A percentile compares a stretch with the other conserved stretches of the same genome.
Evolutionary conservation across 1,140 invertebrate species (phyloP).

Genomic region (Aphelenchoides besseyi): DNA sequence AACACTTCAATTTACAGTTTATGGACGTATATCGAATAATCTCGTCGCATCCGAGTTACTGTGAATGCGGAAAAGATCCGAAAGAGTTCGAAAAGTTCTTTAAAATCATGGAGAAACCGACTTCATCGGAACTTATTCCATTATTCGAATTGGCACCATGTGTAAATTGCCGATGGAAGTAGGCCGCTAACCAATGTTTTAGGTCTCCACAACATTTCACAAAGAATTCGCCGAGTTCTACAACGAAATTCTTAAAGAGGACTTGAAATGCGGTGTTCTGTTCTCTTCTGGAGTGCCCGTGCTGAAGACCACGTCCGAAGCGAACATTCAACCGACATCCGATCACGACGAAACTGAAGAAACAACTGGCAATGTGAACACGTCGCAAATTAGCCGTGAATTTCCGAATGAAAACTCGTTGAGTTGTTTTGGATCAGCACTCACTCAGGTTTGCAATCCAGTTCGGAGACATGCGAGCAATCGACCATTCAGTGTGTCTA

Average conservation of each 20-base stretch:
- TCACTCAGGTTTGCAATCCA: constrained; percentile 13
- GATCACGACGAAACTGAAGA: constrained; percentile 22
- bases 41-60: constrained; percentile 23
- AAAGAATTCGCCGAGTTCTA: constrained; percentile 29
- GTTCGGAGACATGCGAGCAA: not conserved
- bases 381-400: not conserved
- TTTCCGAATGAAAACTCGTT: constrained; percentile 39
- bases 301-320: constrained; percentile 32
- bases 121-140: constrained; percentile 30
- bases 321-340: constrained; percentile 27
- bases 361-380: not conserved
- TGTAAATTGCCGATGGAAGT: constrained; percentile 14
- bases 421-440: not conserved
- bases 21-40: constrained; percentile 22
- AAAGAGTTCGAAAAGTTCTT: constrained; percentile 43
- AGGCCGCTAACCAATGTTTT: constrained; percentile 25
- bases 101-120: constrained; percentile 30
- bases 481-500: constrained; percentile 40
- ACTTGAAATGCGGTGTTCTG: constrained; percentile 26
- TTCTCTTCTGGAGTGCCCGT: constrained; percentile 32
- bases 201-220: constrained; percentile 21
- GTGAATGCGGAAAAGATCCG: constrained; percentile 31
- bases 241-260: constrained; percentile 31
- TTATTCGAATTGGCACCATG: constrained; percentile 40
- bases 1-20: constrained; percentile 12